A percentile compares a stretch with the other conserved stretches of the same genome.
Evolutionary conservation across 1,140 invertebrate genomes (phyloP).

Genomic region (Bathynomus jamesi): DNA sequence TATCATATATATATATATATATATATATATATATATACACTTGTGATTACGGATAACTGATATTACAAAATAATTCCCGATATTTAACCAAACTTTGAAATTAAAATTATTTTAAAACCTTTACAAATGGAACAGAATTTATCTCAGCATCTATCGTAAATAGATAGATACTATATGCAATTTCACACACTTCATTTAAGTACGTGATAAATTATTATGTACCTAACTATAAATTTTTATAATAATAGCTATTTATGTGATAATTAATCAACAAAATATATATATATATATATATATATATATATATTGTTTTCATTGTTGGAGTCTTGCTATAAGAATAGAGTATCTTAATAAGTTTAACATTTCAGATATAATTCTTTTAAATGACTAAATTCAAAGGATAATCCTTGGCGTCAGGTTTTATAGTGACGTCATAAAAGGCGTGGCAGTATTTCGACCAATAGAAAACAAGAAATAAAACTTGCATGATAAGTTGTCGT

Average conservation of each 20-base stretch:
- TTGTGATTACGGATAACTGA: neutral
- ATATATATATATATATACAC: neutral
- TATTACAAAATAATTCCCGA: too few relatives aligned
- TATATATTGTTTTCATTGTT: neutral
- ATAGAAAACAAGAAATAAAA: neutral
- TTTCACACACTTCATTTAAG: too few relatives aligned
- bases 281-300: constrained; percentile 3
- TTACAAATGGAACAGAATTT: too few relatives aligned
- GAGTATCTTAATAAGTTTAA: too few relatives aligned
- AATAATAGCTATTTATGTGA: neutral
- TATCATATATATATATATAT: neutral
- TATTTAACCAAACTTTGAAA: too few relatives aligned
- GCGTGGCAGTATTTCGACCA: neutral
- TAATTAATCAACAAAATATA: neutral
- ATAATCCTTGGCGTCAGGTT: neutral
- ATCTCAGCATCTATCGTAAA: too few relatives aligned
- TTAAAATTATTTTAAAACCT: too few relatives aligned
- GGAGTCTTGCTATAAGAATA: neutral
- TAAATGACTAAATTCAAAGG: too few relatives aligned
- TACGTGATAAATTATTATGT: too few relatives aligned
- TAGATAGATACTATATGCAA: too few relatives aligned
- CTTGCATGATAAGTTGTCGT: too few relatives aligned
- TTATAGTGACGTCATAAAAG: neutral
- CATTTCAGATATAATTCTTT: too few relatives aligned
- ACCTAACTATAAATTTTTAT: neutral